Evolutionary conservation across 2,797 vertebrate species (phyloP).

Genomic region (Gallinago nigripennis): DNA sequence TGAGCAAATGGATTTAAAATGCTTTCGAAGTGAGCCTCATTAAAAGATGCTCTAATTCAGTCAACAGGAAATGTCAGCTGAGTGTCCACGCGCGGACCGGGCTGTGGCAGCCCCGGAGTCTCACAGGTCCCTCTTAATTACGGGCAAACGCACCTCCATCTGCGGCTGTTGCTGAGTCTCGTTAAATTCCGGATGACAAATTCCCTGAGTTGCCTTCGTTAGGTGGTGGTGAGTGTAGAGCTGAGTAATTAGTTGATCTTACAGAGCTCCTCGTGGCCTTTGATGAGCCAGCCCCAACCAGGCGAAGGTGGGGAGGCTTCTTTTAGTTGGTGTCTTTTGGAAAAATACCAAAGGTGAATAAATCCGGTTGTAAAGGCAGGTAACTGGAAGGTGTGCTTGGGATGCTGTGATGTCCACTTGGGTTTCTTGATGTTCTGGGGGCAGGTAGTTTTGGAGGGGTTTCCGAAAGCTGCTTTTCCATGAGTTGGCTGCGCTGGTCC

Average conservation of each 20-base stretch:
- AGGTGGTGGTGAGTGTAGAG: not conserved
- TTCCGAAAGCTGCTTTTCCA: fast-evolving
- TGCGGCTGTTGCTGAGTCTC: fast-evolving
- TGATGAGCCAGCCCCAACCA: not conserved
- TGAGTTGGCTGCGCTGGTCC: not conserved
- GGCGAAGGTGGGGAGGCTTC: not conserved
- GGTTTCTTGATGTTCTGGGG: not conserved
- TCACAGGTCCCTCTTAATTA: not conserved
- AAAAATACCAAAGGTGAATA: fast-evolving
- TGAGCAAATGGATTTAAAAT: conserved; percentile 80
- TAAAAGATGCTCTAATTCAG: conserved; percentile 78
- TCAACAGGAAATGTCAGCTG: conserved; percentile 70
- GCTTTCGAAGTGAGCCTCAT: conserved; percentile 77
- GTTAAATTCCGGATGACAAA: not conserved
- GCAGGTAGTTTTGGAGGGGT: not conserved
- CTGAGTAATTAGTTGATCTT: not conserved
- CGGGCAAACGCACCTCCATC: not conserved
- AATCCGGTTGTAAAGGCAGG: fast-evolving
- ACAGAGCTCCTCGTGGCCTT: not conserved
- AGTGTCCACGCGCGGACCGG: not conserved
- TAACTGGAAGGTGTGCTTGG: not conserved
- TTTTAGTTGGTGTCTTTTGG: not conserved
- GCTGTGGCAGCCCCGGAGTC: not conserved
- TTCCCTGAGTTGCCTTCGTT: fast-evolving
- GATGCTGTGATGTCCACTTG: not conserved